These are phyloP conservation scores for Alauda arvensis DNA, from an alignment of 2,797 vertebrate species.

Conservation along the genomic window DNA sequence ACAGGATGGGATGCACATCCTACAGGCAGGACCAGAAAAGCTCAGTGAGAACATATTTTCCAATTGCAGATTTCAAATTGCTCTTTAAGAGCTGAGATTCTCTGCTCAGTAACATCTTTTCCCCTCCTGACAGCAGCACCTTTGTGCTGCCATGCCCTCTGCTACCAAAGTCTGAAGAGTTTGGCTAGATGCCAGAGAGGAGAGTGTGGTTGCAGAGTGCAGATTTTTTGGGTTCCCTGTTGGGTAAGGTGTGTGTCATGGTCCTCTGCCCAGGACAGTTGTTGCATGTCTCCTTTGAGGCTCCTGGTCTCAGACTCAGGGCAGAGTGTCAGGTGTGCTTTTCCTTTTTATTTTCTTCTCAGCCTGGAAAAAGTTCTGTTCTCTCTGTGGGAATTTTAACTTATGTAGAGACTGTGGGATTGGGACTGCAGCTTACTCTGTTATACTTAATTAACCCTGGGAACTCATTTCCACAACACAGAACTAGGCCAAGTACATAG, in stretches of 20 bases:
- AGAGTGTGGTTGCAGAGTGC: neutral
- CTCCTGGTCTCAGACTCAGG: neutral
- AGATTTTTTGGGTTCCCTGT: neutral
- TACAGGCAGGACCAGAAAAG: neutral
- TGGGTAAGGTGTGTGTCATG: neutral
- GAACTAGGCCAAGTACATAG: slow-evolving; percentile 35
- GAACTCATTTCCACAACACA: slow-evolving; percentile 44
- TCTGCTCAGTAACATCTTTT: neutral
- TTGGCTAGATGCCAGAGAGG: neutral
- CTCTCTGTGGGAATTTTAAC: slow-evolving; percentile 27
- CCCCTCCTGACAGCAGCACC: neutral
- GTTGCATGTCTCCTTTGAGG: neutral
- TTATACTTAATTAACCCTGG: slow-evolving; percentile 54
- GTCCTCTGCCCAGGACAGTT: neutral
- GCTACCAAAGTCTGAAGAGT: neutral
- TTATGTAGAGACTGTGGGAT: neutral
- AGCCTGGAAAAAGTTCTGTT: neutral
- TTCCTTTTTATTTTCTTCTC: neutral
- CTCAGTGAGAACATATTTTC: neutral
- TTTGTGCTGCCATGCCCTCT: neutral
- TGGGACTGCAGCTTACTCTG: neutral
- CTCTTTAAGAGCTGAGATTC: neutral
- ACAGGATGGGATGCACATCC: neutral
- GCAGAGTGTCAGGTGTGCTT: fast-evolving
- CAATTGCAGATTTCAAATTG: neutral